A percentile compares a stretch with the other conserved stretches of the same genome.
Conservation (phyloP, 2,888 invertebrate species). For the Idaea straminata region DNA sequence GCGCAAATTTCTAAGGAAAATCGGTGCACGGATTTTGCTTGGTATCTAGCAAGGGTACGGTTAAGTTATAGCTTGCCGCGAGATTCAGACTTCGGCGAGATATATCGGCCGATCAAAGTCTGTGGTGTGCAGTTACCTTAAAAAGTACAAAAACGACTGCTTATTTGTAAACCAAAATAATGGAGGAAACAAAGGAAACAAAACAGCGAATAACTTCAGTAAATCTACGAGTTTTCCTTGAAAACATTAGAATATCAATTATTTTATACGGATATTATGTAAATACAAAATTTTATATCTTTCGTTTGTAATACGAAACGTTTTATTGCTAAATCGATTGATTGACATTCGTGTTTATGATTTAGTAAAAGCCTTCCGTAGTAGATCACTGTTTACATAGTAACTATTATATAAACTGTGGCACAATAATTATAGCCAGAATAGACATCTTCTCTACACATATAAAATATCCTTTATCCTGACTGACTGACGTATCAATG, state of each 20-base stretch:
- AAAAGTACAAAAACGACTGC: background rate
- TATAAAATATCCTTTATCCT: no score
- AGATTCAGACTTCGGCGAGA: no score
- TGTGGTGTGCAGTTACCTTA: background rate
- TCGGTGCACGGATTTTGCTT: no score
- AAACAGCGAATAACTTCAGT: background rate
- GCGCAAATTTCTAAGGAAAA: no score
- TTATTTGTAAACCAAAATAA: background rate
- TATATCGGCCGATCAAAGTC: background rate
- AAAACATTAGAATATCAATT: background rate
- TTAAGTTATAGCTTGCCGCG: no score
- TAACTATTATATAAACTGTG: no score
- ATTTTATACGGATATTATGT: background rate
- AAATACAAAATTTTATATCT: background rate
- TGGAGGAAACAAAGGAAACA: background rate
- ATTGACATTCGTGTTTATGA: background rate
- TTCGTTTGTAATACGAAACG: background rate
- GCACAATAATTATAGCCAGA: no score
- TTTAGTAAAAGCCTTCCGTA: background rate
- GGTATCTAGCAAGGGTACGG: no score
- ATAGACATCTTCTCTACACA: no score
- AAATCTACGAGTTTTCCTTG: background rate
- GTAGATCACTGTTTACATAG: background rate
- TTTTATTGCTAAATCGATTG: background rate
- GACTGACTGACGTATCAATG: no score